Base-by-base conservation (phyloP, 2,888 invertebrate genomes). In the Hermaeophaga mercurialis region DNA sequence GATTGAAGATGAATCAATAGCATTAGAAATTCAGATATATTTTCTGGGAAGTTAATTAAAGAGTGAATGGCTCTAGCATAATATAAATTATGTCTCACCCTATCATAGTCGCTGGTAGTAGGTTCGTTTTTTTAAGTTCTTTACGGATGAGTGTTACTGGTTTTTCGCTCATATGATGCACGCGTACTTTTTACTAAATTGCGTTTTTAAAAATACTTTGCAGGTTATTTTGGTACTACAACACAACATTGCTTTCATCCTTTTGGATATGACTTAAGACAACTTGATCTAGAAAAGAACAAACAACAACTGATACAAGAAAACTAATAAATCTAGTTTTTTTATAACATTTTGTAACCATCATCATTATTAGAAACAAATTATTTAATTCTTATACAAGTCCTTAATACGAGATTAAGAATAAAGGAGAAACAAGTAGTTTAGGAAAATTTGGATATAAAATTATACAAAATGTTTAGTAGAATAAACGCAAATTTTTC, bases 21-120 rank as follows among this genome's bases (percentile, higher is more conserved):
- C 36, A 15, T 15, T 36, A 17, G 36, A 36, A 36, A 36, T 36
- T 36, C 36, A 3, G 17, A 36, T 15, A 17, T 17, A 36, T 36
- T 36, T 14, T 14, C 12, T 15, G 36, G 36, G 6, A 15, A 15
- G 5, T 36, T 36, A 36, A 36, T 15, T 7, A 17, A n/a, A n/a
- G 17, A 33, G 9, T 15, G 14, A 9, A 8, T 7, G 9, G 36
- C 7, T 36, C 36, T 15, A 15, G 36, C 5, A 15, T 14, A 12
- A 12, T 17, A 36, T 36, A 36, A 7, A 36, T 36, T 36, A 17
- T 36, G 15, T 11, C 36, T 15, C 17, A 36, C 15, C 9, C 15
- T 36, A 15, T 15, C 17, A 5, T 17, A 17, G 8, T 36, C 36
- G 1, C 3, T 1, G 8, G 17, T 36, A 9, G 36, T 36, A 8